Base-by-base conservation (phyloP, 2,888 invertebrate genomes). In the Leucophenga maculata region DNA sequence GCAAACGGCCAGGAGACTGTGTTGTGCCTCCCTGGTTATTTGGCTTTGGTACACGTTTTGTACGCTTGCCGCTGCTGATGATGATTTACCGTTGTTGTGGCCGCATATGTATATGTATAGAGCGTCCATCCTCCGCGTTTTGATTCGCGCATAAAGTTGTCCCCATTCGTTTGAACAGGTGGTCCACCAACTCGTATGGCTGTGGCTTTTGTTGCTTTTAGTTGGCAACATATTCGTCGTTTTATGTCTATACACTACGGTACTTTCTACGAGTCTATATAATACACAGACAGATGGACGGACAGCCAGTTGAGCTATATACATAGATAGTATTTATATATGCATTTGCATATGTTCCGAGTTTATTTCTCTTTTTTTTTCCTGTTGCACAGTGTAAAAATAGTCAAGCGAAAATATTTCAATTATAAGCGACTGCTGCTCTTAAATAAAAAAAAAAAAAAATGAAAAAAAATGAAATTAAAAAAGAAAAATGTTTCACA, bases 141-240 rank as follows among this genome's bases (percentile, higher is more conserved):
- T 39, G 39, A 11, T 39, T 11, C 39, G 8, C 3, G 39, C n/a
- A n/a, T 39, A 8, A 39, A 39, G 39, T 39, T 39, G 39, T 39
- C 39, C 39, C 39, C 39, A 39, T 39, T 39, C 11, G 8, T 39
- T 39, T 39, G 39, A 39, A 39, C 39, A 39, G 39, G 39, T 39
- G 39, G 39, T 26, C 8, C 39, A 39, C 39, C 3, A 39, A 39
- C 11, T 39, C 8, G 39, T 39, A 11, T 39, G 39, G 39, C 8
- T 39, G 39, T 11, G 11, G 11, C 11, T 39, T 39, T 39, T 39
- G 11, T 39, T 39, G 11, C 78, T 80, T 83, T 82, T 79, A 80
- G 39, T 44, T 13, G 54, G 26, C 26, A 14, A 57, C 66, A 66
- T 55, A 54, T 54, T 52, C 65, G 44, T 52, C 65, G 44, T n/a